A percentile compares a stretch with the other conserved stretches of the same genome.
Conservation (phyloP, 1,140 invertebrate species). For the Alviniconcha marisindica region DNA sequence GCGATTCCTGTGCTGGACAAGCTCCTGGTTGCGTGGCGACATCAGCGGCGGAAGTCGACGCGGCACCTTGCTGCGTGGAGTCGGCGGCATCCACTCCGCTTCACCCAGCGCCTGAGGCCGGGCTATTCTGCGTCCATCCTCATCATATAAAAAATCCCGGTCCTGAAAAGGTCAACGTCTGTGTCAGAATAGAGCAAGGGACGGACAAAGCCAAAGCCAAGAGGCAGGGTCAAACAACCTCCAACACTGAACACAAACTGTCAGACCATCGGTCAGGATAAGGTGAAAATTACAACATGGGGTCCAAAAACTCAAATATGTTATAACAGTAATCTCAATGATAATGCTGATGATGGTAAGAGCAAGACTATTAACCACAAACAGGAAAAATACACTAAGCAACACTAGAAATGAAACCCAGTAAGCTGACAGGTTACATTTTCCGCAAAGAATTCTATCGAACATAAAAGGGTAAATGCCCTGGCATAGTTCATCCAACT, state of each 20-base stretch:
- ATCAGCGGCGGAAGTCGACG: background rate
- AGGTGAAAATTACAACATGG: too few species aligned
- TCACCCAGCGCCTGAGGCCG: background rate
- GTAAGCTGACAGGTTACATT: too few species aligned
- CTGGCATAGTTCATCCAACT: too few species aligned
- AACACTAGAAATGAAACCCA: too few species aligned
- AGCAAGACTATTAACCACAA: too few species aligned
- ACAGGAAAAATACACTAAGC: too few species aligned
- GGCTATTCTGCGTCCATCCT: constrained; percentile 32
- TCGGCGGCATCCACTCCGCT: background rate
- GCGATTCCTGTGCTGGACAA: background rate
- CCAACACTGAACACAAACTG: too few species aligned
- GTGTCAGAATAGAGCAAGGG: background rate
- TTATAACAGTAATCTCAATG: too few species aligned
- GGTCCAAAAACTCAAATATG: too few species aligned
- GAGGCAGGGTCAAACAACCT: background rate
- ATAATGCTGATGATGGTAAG: too few species aligned
- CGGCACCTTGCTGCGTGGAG: background rate
- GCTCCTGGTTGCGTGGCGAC: background rate
- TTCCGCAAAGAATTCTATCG: background rate
- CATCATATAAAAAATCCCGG: constrained; percentile 34
- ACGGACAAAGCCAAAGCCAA: background rate
- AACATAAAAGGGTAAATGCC: background rate
- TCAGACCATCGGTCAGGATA: too few species aligned
- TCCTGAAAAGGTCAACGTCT: background rate